Evolutionary conservation across 2,888 invertebrate species (phyloP).

Genomic region (Trisateles emortualis): DNA sequence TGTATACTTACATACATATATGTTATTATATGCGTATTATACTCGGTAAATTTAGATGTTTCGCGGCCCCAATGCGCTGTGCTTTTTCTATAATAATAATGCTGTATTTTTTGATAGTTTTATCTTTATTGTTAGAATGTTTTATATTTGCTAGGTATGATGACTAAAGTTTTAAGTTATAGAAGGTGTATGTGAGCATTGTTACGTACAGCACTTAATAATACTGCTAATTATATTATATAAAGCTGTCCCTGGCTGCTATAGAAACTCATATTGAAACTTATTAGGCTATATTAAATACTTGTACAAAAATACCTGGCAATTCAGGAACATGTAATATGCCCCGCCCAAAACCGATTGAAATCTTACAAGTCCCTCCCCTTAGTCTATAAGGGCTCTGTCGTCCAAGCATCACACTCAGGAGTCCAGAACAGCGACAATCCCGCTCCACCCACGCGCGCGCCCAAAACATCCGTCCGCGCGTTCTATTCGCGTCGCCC

Average conservation of each 20-base stretch:
- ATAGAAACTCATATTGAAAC: no score
- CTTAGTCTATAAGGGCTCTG: not conserved
- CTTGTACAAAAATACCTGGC: no score
- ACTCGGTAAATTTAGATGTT: constrained; percentile 70
- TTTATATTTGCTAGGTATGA: not conserved
- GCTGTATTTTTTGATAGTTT: constrained; percentile 33
- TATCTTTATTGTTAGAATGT: constrained; percentile 17
- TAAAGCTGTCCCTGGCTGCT: no score
- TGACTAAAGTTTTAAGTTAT: not conserved
- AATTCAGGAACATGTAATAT: no score
- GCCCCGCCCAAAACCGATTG: not conserved
- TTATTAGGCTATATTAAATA: no score
- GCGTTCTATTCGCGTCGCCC: constrained; percentile 74
- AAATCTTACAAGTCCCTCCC: not conserved
- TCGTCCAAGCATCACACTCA: constrained; percentile 14
- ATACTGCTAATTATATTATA: no score
- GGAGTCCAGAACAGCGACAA: constrained; percentile 41
- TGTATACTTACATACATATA: constrained; percentile 64
- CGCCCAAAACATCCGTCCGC: constrained; percentile 76
- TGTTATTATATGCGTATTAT: constrained; percentile 67
- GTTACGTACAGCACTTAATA: no score
- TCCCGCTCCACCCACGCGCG: constrained; percentile 63
- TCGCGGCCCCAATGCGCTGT: constrained; percentile 55
- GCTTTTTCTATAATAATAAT: constrained; percentile 34
- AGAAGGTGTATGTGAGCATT: no score